A percentile compares a stretch with the other conserved stretches of the same genome.
Conservation (phyloP, 2,888 invertebrate genomes). For the Penaeus monodon region DNA sequence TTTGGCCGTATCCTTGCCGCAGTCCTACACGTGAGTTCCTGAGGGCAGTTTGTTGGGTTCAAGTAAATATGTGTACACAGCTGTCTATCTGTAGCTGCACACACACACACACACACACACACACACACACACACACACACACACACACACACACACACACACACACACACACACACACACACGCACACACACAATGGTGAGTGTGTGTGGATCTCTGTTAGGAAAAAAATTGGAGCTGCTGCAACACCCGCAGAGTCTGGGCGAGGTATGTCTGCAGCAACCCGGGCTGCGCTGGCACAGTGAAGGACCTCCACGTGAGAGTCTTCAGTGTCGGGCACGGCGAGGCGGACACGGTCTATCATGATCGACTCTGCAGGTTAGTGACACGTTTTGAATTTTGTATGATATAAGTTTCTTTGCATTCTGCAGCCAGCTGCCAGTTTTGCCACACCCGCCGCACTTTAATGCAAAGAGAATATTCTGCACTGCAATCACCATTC, state of each 20-base stretch:
- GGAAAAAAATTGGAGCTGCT: not conserved
- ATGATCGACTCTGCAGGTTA: slow-evolving; percentile 46
- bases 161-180: slow-evolving; percentile 11
- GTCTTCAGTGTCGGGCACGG: slow-evolving; percentile 32
- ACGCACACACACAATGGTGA: not conserved
- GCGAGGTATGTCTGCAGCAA: slow-evolving; percentile 55
- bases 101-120: not conserved
- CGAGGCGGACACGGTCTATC: slow-evolving; percentile 43
- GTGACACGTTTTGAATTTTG: not conserved
- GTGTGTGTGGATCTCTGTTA: slow-evolving; percentile 10
- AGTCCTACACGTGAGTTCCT: slow-evolving; percentile 42
- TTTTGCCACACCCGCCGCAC: too few species aligned
- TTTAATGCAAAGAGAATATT: too few species aligned
- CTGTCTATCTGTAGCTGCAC: not conserved
- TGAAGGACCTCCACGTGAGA: slow-evolving; percentile 55
- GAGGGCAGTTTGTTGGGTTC: not conserved
- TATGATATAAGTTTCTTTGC: too few species aligned
- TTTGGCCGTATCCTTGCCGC: slow-evolving; percentile 31
- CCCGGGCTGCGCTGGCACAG: slow-evolving; percentile 42
- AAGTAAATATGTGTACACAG: not conserved
- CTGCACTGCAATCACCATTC: not conserved
- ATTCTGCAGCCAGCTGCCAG: too few species aligned
- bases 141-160: slow-evolving; percentile 13
- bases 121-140: not conserved
- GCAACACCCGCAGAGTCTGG: slow-evolving; percentile 41